These are phyloP conservation scores for Dryas iulia DNA, from an alignment of 1,140 invertebrate species.

Conservation along the genomic window DNA sequence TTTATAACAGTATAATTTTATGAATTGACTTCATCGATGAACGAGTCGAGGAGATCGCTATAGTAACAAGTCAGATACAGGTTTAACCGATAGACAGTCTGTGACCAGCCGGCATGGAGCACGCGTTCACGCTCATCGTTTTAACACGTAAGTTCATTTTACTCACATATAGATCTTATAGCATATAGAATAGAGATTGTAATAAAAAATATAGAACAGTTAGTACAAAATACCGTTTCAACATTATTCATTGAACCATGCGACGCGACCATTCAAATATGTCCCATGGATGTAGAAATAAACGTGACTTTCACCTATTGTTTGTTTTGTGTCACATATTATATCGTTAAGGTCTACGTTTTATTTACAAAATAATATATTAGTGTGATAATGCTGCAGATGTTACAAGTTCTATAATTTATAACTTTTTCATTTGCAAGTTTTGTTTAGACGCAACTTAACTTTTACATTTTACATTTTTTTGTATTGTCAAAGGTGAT, in stretches of 20 bases:
- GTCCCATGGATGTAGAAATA: slow-evolving; percentile 2
- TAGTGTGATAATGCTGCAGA: no score
- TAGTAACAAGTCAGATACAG: slow-evolving; percentile 18
- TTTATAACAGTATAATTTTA: background rate
- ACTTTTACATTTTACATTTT: no score
- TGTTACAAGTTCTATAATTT: no score
- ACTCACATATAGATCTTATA: slow-evolving; percentile 27
- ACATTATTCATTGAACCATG: slow-evolving; percentile 30
- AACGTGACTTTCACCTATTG: slow-evolving; percentile 31
- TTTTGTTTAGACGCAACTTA: no score
- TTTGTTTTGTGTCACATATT: slow-evolving; percentile 18
- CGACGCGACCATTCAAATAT: slow-evolving; percentile 12
- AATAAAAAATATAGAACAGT: slow-evolving; percentile 1
- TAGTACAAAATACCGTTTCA: slow-evolving; percentile 25
- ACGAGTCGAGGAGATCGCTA: background rate
- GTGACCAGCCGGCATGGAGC: slow-evolving; percentile 51
- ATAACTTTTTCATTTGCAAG: no score
- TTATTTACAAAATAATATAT: background rate
- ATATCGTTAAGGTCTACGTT: background rate
- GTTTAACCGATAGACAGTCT: slow-evolving; percentile 35
- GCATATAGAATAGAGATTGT: slow-evolving; percentile 7
- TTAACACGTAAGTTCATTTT: slow-evolving; percentile 59
- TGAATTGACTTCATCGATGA: background rate
- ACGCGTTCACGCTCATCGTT: slow-evolving; percentile 55
- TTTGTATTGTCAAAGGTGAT: background rate